phyloP scores from a whole-genome alignment of 2,888 invertebrate species.

The Hedya salicella region DNA sequence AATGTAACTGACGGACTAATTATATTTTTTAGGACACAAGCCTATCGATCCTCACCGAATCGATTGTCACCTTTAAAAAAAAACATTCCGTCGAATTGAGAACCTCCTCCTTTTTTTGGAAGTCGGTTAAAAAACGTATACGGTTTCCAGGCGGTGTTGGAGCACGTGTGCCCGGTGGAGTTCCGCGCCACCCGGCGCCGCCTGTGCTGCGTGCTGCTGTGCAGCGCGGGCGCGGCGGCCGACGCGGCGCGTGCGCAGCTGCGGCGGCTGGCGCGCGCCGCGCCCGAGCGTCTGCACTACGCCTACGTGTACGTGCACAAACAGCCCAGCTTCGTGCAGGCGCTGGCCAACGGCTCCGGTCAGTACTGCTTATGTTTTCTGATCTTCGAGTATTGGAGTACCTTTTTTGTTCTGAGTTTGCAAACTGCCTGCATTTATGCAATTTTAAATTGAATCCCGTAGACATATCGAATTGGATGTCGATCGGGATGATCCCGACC shows the following conservation, averaged over 20 bases:
- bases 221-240: constrained; percentile 87
- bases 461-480: no score
- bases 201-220: constrained; percentile 85
- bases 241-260: constrained; percentile 86
- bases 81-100: no score
- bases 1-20: no score
- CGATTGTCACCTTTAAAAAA: no score
- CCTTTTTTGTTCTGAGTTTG: no score
- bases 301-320: constrained; percentile 94
- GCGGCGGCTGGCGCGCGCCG: constrained; percentile 88
- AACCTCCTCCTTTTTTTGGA: no score
- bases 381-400: not conserved
- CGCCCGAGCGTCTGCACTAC: constrained; percentile 91
- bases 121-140: no score
- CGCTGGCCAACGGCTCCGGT: constrained; percentile 86
- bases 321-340: constrained; percentile 92
- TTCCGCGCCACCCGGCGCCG: constrained; percentile 91
- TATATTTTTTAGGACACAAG: no score
- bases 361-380: constrained; percentile 45
- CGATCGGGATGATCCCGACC: no score
- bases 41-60: no score
- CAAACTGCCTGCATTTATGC: no score
- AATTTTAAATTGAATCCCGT: no score
- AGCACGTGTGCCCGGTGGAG: constrained; percentile 95
- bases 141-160: constrained; percentile 87